These are phyloP conservation scores for Perca flavescens DNA, from an alignment of 2,113 vertebrate species.

Conservation along the genomic window DNA sequence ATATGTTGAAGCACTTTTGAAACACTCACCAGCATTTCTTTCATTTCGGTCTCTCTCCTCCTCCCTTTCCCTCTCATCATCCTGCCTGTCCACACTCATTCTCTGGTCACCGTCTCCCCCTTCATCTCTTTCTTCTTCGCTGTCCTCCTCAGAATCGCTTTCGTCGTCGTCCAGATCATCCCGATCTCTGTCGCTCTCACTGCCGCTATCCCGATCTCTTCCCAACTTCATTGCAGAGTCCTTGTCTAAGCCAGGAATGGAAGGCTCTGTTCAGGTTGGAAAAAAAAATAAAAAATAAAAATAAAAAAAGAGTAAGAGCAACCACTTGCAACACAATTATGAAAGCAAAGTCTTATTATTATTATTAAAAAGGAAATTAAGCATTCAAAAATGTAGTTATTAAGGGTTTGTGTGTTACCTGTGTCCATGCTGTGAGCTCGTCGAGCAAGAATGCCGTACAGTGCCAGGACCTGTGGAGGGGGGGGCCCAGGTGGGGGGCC, in stretches of 20 bases:
- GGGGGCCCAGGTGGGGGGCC: slow-evolving; percentile 96
- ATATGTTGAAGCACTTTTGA: not conserved
- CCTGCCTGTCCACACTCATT: slow-evolving; percentile 61
- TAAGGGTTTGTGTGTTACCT: slow-evolving; percentile 77
- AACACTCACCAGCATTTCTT: slow-evolving; percentile 67
- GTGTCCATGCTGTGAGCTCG: slow-evolving; percentile 85
- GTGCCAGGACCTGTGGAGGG: slow-evolving; percentile 92
- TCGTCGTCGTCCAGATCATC: slow-evolving; percentile 86
- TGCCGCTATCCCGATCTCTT: slow-evolving; percentile 89
- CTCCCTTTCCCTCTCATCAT: slow-evolving; percentile 71
- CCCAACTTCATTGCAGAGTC: slow-evolving; percentile 86
- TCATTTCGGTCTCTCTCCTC: slow-evolving; percentile 63
- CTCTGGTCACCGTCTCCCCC: slow-evolving; percentile 67
- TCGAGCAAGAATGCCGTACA: slow-evolving; percentile 88
- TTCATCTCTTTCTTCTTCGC: slow-evolving; percentile 89
- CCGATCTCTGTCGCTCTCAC: slow-evolving; percentile 90
- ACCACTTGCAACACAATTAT: not conserved
- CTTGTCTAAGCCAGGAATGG: slow-evolving; percentile 73
- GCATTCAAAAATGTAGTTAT: not conserved
- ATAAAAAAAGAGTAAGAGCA: not conserved
- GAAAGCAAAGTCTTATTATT: not conserved
- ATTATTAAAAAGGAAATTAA: not conserved
- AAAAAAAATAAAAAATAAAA: too few relatives aligned
- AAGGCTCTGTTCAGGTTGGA: slow-evolving; percentile 45
- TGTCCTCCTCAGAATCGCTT: slow-evolving; percentile 91